Conservation (phyloP, 2,113 vertebrate genomes). For the Limanda limanda region DNA sequence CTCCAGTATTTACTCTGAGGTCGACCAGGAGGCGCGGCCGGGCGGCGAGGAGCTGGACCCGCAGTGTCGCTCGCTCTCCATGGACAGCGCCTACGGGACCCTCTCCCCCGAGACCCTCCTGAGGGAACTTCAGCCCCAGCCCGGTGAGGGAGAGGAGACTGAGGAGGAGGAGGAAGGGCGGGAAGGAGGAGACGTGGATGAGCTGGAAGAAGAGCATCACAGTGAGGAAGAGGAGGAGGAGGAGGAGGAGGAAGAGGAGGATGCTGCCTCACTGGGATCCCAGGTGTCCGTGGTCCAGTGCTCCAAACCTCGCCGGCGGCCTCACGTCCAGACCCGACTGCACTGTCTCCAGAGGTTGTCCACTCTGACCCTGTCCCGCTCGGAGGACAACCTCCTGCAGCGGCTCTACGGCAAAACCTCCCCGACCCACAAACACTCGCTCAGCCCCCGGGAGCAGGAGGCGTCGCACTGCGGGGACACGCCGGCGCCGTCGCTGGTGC, state of each 20-base stretch:
- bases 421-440: neutral
- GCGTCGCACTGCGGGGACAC: neutral
- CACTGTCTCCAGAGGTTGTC: constrained; percentile 69
- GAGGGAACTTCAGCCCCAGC: constrained; percentile 66
- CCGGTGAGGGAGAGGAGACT: constrained; percentile 67
- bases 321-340: constrained; percentile 82
- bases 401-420: constrained; percentile 56
- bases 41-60: constrained; percentile 61
- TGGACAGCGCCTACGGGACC: constrained; percentile 95
- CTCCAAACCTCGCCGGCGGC: constrained; percentile 83
- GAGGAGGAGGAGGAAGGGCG: constrained; percentile 67
- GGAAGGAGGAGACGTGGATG: constrained; percentile 65
- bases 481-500: constrained; percentile 44
- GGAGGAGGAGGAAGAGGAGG: constrained; percentile 66
- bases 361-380: constrained; percentile 82
- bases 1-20: constrained; percentile 30
- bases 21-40: constrained; percentile 33
- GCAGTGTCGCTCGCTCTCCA: constrained; percentile 87
- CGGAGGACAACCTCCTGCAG: constrained; percentile 91
- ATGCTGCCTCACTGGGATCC: constrained; percentile 56
- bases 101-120: constrained; percentile 88
- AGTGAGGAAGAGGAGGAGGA: constrained; percentile 49
- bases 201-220: constrained; percentile 2
- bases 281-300: constrained; percentile 72
- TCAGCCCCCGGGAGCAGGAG: neutral